These are phyloP conservation scores for Prosapia bicincta DNA, from an alignment of 2,888 invertebrate species.

Conservation along the genomic window DNA sequence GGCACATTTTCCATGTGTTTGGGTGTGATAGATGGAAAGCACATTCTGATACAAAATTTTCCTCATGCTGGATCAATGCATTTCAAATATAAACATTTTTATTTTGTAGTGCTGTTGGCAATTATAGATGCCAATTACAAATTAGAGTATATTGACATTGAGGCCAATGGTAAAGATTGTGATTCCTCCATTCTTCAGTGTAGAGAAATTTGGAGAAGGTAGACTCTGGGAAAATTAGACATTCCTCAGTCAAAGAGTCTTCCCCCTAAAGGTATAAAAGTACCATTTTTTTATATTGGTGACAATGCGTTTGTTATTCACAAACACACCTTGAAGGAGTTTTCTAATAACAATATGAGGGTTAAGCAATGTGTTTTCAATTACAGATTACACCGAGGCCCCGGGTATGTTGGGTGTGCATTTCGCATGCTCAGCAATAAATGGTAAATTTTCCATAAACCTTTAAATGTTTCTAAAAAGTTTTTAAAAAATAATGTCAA, in stretches of 20 bases:
- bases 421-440: slow-evolving; percentile 35
- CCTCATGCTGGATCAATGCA: slow-evolving; percentile 37
- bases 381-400: slow-evolving; percentile 34
- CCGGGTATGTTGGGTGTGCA: slow-evolving; percentile 38
- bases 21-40: slow-evolving; percentile 38
- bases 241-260: background rate
- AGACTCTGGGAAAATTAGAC: background rate
- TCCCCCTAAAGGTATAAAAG: background rate
- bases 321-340: no score
- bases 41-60: slow-evolving; percentile 34
- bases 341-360: no score
- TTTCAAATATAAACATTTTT: slow-evolving; percentile 38
- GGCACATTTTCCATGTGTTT: slow-evolving; percentile 40
- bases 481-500: background rate
- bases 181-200: background rate
- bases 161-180: background rate
- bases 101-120: slow-evolving; percentile 37
- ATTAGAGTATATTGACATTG: slow-evolving; percentile 36
- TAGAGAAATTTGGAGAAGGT: background rate
- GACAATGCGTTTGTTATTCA: slow-evolving; percentile 33
- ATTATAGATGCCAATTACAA: slow-evolving; percentile 36
- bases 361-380: no score
- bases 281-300: slow-evolving; percentile 32
- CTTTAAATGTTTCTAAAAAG: slow-evolving; percentile 21
- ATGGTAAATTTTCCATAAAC: slow-evolving; percentile 32